phyloP scores from a whole-genome alignment of 2,888 invertebrate genomes.

The Ctenicera cuprea region DNA sequence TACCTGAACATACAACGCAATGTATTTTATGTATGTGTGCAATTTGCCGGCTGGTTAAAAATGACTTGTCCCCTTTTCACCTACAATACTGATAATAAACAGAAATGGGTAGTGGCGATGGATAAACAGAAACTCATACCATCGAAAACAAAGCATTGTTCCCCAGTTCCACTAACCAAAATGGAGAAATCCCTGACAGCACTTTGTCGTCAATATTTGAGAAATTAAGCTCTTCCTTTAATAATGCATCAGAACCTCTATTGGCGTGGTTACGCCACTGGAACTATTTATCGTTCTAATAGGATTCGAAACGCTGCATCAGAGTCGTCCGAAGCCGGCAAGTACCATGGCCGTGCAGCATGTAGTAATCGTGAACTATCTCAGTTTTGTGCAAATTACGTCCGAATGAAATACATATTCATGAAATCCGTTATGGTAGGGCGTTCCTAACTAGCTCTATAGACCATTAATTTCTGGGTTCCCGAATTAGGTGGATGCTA shows the following conservation, averaged over 20 bases:
- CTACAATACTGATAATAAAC: neutral
- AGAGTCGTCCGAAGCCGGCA: neutral
- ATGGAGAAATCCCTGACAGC: too few species aligned
- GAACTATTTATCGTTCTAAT: too few species aligned
- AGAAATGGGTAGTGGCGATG: neutral
- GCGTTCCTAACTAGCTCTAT: constrained; percentile 41
- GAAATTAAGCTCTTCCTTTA: too few species aligned
- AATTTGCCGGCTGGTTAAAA: neutral
- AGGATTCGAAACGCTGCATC: too few species aligned
- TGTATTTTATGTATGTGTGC: constrained; percentile 5
- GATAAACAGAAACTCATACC: neutral
- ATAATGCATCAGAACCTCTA: neutral
- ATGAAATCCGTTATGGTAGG: constrained; percentile 48
- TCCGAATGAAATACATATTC: constrained; percentile 56
- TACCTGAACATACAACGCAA: neutral
- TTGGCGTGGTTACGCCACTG: too few species aligned
- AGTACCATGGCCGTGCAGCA: neutral
- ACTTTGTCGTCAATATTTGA: too few species aligned
- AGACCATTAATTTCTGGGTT: constrained; percentile 54
- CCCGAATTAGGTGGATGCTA: constrained; percentile 52
- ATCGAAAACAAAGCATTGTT: too few species aligned
- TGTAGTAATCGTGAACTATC: constrained; percentile 9
- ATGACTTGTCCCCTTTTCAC: neutral
- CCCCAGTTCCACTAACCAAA: too few species aligned
- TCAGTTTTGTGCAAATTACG: constrained; percentile 45